Evolutionary conservation across 1,140 invertebrate genomes (phyloP).

Genomic region (Rhysida immarginata): DNA sequence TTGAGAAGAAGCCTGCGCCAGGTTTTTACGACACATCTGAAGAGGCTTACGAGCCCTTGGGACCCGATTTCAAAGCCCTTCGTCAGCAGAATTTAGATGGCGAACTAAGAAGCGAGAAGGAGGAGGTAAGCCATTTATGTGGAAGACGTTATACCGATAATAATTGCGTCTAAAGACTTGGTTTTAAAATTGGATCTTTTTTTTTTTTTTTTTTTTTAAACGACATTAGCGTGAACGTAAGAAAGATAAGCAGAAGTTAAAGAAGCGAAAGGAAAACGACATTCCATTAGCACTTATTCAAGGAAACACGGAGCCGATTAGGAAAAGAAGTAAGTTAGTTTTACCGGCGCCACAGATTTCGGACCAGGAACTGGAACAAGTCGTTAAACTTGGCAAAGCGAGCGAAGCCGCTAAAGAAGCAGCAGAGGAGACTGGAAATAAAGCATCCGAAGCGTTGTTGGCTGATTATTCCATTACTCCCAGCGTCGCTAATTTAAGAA

Average conservation of each 20-base stretch:
- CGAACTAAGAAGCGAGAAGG: slow-evolving; percentile 70
- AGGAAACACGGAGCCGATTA: slow-evolving; percentile 64
- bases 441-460: slow-evolving; percentile 66
- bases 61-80: slow-evolving; percentile 74
- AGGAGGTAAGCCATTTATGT: slow-evolving; percentile 49
- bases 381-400: slow-evolving; percentile 90
- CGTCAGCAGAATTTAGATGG: slow-evolving; percentile 87
- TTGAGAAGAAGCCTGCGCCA: slow-evolving; percentile 78
- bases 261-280: slow-evolving; percentile 91
- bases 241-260: slow-evolving; percentile 84
- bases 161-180: no score
- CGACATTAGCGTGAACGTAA: slow-evolving; percentile 56
- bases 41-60: slow-evolving; percentile 71
- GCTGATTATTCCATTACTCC: slow-evolving; percentile 83
- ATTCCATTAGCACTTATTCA: slow-evolving; percentile 80
- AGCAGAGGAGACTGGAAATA: slow-evolving; percentile 63
- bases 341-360: slow-evolving; percentile 93
- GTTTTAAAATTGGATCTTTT: no score
- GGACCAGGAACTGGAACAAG: slow-evolving; percentile 53
- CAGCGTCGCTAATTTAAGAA: slow-evolving; percentile 43
- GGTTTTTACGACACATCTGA: slow-evolving; percentile 90
- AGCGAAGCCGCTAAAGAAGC: slow-evolving; percentile 86
- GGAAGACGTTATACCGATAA: no score
- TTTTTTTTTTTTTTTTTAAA: no score
- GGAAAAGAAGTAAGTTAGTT: slow-evolving; percentile 90